phyloP scores from a whole-genome alignment of 2,888 invertebrate species.

The Noctua janthina region DNA sequence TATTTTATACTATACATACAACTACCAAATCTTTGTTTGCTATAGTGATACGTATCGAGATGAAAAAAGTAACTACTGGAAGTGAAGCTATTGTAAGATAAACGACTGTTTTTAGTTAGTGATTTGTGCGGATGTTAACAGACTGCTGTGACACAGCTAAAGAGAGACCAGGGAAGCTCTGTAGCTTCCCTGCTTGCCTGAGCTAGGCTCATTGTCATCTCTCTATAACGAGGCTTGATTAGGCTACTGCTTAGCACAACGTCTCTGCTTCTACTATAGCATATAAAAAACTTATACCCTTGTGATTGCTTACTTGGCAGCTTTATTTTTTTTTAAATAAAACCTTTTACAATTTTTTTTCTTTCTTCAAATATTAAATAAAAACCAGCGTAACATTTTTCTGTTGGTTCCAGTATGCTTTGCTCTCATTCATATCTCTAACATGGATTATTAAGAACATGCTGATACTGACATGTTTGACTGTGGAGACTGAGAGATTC shows the following conservation, averaged over 20 bases:
- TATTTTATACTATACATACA: slow-evolving; percentile 27
- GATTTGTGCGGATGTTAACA: background rate
- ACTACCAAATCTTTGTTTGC: slow-evolving; percentile 8
- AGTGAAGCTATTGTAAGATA: slow-evolving; percentile 20
- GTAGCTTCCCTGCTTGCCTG: no score
- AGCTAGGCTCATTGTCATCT: no score
- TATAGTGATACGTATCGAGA: slow-evolving; percentile 24
- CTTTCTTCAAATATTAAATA: background rate
- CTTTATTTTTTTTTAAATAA: background rate
- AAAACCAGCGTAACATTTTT: background rate
- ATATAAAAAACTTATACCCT: background rate
- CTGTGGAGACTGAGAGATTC: slow-evolving; percentile 23
- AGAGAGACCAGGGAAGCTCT: no score
- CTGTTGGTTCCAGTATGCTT: slow-evolving; percentile 16
- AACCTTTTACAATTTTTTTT: background rate
- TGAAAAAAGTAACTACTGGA: slow-evolving; percentile 25
- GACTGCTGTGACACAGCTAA: background rate
- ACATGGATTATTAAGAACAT: slow-evolving; percentile 30
- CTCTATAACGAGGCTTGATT: no score
- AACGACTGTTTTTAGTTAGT: background rate
- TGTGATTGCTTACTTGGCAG: background rate
- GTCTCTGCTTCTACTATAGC: background rate
- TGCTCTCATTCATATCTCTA: slow-evolving; percentile 2
- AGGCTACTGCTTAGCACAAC: no score
- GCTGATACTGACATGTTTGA: background rate